Evolutionary conservation across 2,888 invertebrate genomes (phyloP).

Genomic region (Altica lythri): DNA sequence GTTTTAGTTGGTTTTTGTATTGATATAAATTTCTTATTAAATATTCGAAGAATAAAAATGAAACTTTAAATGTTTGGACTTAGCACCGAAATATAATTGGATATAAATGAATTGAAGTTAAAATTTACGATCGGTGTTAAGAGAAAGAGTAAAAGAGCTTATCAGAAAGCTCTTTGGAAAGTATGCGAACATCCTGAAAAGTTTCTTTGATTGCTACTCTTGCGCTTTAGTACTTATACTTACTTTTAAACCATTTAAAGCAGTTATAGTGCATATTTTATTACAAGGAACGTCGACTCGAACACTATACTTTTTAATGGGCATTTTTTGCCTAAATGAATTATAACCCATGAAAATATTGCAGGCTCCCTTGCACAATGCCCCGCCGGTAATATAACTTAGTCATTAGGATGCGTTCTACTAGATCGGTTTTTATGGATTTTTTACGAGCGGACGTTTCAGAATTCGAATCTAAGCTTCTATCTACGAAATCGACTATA

Average conservation of each 20-base stretch:
- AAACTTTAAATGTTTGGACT: no score
- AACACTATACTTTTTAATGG: slow-evolving; percentile 34
- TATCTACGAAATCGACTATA: slow-evolving; percentile 44
- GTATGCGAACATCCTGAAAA: slow-evolving; percentile 24
- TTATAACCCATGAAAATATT: slow-evolving; percentile 43
- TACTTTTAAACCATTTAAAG: slow-evolving; percentile 24
- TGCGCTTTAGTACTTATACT: slow-evolving; percentile 21
- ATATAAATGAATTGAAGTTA: no score
- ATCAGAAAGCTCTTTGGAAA: slow-evolving; percentile 22
- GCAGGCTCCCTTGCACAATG: slow-evolving; percentile 44
- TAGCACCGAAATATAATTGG: no score
- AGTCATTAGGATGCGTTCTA: slow-evolving; percentile 51
- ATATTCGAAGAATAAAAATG: no score
- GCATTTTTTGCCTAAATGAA: slow-evolving; percentile 33
- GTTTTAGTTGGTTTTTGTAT: no score
- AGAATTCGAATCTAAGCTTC: slow-evolving; percentile 42
- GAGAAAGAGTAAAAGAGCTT: no score
- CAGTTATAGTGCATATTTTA: slow-evolving; percentile 31
- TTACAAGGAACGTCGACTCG: slow-evolving; percentile 29
- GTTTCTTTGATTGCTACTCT: slow-evolving; percentile 26
- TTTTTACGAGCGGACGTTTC: slow-evolving; percentile 49
- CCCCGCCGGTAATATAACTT: slow-evolving; percentile 48
- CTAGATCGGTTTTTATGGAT: slow-evolving; percentile 52
- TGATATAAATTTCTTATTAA: no score
- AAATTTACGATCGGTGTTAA: slow-evolving; percentile 17